phyloP scores from a whole-genome alignment of 2,888 invertebrate genomes.

The Linyphia triangularis region DNA sequence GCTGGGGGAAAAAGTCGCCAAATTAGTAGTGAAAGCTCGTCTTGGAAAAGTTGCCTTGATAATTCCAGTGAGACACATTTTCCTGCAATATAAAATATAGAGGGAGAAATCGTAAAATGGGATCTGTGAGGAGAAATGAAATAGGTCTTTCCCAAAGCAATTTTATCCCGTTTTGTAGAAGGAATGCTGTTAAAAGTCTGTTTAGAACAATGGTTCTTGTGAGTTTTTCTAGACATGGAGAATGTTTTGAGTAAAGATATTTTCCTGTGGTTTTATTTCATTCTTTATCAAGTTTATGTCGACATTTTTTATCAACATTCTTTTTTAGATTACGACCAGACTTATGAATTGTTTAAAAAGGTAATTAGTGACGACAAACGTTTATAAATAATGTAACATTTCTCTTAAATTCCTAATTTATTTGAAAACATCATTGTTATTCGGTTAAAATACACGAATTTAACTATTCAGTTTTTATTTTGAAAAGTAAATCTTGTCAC shows the following conservation, averaged over 20 bases:
- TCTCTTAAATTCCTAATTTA: no score
- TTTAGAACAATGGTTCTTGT: background rate
- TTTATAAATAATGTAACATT: no score
- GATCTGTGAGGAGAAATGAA: background rate
- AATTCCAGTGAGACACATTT: slow-evolving; percentile 52
- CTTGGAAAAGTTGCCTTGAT: slow-evolving; percentile 22
- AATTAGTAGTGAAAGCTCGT: slow-evolving; percentile 28
- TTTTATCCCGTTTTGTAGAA: background rate
- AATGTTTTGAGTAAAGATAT: background rate
- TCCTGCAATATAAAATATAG: background rate
- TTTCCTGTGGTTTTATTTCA: background rate
- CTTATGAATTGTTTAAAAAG: no score
- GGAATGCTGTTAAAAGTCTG: background rate
- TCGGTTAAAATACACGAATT: no score
- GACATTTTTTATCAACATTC: no score
- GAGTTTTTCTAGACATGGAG: background rate
- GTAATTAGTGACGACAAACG: no score
- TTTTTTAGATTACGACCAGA: no score
- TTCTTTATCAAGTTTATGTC: no score
- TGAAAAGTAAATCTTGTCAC: no score
- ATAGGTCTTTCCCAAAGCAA: background rate
- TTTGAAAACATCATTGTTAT: no score
- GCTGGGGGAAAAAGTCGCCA: background rate
- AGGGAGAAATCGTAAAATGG: slow-evolving; percentile 9
- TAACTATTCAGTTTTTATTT: no score